A percentile compares a stretch with the other conserved stretches of the same genome.
These are phyloP conservation scores for Pentalonia nigronervosa DNA, from an alignment of 1,140 invertebrate genomes.

Conservation along the genomic window DNA sequence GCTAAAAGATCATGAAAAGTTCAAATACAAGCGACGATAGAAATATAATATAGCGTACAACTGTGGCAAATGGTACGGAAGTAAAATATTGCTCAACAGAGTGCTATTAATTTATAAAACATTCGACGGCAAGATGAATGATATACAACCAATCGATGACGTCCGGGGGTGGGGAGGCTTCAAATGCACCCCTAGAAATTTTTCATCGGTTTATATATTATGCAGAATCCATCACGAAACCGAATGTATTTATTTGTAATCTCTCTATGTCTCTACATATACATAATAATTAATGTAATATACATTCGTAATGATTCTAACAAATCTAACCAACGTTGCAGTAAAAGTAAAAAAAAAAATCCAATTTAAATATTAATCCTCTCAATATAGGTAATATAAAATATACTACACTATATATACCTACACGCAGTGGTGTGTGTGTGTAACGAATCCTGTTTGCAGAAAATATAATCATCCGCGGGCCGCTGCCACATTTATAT, in stretches of 20 bases:
- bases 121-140: background rate
- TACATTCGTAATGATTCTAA: background rate
- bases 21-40: background rate
- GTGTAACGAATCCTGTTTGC: background rate
- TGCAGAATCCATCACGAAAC: background rate
- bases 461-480: background rate
- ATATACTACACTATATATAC: background rate
- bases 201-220: background rate
- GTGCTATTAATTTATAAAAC: slow-evolving; percentile 9
- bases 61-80: background rate
- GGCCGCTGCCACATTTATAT: background rate
- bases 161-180: background rate
- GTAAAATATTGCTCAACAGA: background rate
- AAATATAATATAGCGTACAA: background rate
- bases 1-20: background rate
- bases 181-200: background rate
- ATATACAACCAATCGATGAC: background rate
- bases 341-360: background rate
- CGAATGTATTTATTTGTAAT: background rate
- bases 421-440: background rate
- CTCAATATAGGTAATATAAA: background rate
- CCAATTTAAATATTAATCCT: background rate
- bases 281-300: background rate
- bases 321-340: background rate
- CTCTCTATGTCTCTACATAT: background rate